A percentile compares a stretch with the other conserved stretches of the same genome.
phyloP scores from a whole-genome alignment of 2,888 invertebrate species.

The Sceliomorpha sp. region DNA sequence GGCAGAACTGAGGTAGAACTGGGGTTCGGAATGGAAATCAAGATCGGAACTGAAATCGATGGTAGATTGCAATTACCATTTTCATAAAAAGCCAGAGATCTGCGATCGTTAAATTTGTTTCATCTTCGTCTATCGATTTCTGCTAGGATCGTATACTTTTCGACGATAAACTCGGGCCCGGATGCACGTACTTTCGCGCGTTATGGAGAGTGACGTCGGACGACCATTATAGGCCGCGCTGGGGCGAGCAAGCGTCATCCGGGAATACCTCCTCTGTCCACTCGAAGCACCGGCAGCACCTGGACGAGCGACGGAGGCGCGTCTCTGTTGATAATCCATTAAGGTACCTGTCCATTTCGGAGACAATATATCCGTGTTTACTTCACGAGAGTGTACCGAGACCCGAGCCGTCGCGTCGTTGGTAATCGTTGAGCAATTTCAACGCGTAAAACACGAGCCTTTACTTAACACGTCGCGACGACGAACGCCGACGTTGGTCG shows the following conservation, averaged over 20 bases:
- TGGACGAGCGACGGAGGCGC: conserved; percentile 50
- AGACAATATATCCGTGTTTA: conserved; percentile 51
- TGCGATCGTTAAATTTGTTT: neutral
- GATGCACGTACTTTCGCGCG: conserved; percentile 37
- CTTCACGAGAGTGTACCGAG: too few species aligned
- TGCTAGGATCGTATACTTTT: conserved; percentile 43
- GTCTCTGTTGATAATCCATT: conserved; percentile 69
- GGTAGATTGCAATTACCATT: too few species aligned
- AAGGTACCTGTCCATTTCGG: conserved; percentile 56
- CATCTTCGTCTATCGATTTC: conserved; percentile 26
- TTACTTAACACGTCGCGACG: too few species aligned
- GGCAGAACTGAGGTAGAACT: too few species aligned
- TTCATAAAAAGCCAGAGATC: too few species aligned
- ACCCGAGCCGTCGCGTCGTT: too few species aligned
- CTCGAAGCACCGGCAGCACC: conserved; percentile 42
- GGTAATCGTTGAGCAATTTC: too few species aligned
- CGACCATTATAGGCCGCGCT: conserved; percentile 53
- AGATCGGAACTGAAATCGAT: too few species aligned
- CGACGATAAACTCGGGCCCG: conserved; percentile 41
- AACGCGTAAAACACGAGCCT: too few species aligned
- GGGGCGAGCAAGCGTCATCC: conserved; percentile 51
- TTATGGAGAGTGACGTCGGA: conserved; percentile 51
- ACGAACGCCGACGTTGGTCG: too few species aligned
- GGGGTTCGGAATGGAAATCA: too few species aligned
- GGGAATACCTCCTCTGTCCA: conserved; percentile 37